Percentiles rank a stretch among this genome's conserved stretches.
phyloP scores from a whole-genome alignment of 2,113 vertebrate species.

The Oncorhynchus tshawytscha region DNA sequence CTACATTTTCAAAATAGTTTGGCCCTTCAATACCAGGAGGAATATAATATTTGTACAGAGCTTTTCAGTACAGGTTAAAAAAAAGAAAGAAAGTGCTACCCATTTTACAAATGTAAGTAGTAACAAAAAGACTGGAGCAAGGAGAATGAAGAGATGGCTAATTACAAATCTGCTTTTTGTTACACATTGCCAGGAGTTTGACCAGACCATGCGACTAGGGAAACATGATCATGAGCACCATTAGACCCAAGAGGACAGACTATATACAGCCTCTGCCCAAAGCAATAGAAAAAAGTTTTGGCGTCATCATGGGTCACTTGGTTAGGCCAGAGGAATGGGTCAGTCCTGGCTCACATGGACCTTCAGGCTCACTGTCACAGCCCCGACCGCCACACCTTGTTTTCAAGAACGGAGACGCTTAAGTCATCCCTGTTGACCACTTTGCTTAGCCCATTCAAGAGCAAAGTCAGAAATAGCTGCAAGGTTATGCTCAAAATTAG shows the following conservation, averaged over 20 bases:
- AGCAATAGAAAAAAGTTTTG: background rate
- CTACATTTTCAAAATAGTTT: background rate
- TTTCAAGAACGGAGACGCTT: conserved; percentile 1
- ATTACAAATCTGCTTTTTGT: too few relatives aligned
- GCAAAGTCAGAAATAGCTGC: conserved; percentile 56
- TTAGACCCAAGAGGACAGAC: too few relatives aligned
- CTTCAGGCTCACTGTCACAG: background rate
- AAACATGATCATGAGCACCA: too few relatives aligned
- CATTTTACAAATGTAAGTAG: too few relatives aligned
- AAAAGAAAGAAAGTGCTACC: too few relatives aligned
- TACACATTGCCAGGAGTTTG: too few relatives aligned
- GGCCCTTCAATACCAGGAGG: background rate
- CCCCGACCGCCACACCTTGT: background rate
- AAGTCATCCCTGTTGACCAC: conserved; percentile 12
- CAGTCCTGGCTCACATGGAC: background rate
- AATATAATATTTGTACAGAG: too few relatives aligned
- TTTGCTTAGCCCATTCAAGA: conserved; percentile 44
- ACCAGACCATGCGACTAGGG: too few relatives aligned
- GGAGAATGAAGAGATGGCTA: too few relatives aligned
- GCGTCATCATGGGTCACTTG: background rate
- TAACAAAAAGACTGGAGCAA: too few relatives aligned
- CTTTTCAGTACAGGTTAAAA: too few relatives aligned
- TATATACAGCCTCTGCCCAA: background rate
- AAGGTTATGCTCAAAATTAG: conserved; percentile 11
- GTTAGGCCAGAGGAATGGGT: background rate